Evolutionary conservation across 2,797 vertebrate genomes (phyloP).

Genomic region (Spinus pinus): DNA sequence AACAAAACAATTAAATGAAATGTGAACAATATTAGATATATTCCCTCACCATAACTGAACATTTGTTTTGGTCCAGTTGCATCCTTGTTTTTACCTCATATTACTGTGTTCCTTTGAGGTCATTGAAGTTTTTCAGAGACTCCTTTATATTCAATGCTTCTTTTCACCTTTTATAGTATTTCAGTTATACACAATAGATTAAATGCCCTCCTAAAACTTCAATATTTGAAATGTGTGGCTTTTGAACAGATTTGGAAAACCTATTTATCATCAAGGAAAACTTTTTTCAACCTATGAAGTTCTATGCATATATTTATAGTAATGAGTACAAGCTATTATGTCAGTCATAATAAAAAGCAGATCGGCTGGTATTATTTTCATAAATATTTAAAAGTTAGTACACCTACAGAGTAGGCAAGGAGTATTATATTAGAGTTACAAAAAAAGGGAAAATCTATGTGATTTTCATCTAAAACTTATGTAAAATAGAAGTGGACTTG

Average conservation of each 20-base stretch:
- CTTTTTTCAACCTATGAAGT: not conserved
- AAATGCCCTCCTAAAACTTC: not conserved
- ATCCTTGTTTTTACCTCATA: not conserved
- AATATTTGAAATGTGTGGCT: not conserved
- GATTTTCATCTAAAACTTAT: not conserved
- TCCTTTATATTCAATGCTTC: not conserved
- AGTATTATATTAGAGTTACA: not conserved
- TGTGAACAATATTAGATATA: not conserved
- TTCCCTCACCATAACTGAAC: not conserved
- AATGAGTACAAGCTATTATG: conserved; percentile 16
- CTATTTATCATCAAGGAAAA: not conserved
- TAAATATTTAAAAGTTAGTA: conserved; percentile 37
- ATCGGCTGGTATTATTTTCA: not conserved
- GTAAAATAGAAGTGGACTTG: not conserved
- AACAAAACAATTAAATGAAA: not conserved
- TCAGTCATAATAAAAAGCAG: not conserved
- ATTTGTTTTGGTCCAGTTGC: not conserved
- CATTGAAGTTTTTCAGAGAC: not conserved
- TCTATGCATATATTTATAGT: not conserved
- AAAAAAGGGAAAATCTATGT: not conserved
- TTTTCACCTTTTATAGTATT: not conserved
- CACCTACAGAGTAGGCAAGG: not conserved
- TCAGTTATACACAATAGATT: not conserved
- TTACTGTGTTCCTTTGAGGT: not conserved
- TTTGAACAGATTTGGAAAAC: conserved; percentile 8